Conservation (phyloP, 1,140 invertebrate genomes). For the Drosophila sp. region DNA sequence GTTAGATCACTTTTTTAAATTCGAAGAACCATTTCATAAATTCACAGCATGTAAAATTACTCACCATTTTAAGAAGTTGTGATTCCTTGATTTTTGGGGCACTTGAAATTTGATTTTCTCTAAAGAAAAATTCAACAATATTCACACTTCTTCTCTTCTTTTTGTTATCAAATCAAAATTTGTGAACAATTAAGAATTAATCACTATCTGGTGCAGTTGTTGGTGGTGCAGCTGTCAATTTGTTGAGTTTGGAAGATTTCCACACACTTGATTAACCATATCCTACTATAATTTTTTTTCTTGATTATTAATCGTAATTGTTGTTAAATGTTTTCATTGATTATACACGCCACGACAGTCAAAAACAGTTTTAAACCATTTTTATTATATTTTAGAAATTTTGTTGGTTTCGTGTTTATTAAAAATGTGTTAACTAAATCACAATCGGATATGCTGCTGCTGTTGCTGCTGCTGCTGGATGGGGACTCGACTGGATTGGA, state of each 20-base stretch:
- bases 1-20: no score
- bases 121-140: background rate
- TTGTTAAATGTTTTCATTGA: conserved; percentile 11
- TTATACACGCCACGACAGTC: conserved; percentile 3
- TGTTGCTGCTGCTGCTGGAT: conserved; percentile 22
- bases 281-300: conserved; percentile 2
- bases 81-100: background rate
- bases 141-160: background rate
- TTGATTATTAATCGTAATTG: conserved; percentile 5
- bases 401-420: conserved; percentile 9
- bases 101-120: background rate
- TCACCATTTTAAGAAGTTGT: background rate
- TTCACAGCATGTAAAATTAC: background rate
- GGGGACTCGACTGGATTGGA: conserved; percentile 22
- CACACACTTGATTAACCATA: conserved; percentile 11
- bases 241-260: conserved; percentile 2
- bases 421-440: conserved; percentile 31
- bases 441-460: conserved; percentile 32
- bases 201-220: background rate
- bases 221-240: background rate
- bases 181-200: conserved; percentile 8
- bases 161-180: background rate
- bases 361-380: conserved; percentile 7
- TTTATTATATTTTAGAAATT: background rate
- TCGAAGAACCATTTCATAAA: background rate